Base-by-base conservation (phyloP, 2,888 invertebrate species). In the Euclidia mi region DNA sequence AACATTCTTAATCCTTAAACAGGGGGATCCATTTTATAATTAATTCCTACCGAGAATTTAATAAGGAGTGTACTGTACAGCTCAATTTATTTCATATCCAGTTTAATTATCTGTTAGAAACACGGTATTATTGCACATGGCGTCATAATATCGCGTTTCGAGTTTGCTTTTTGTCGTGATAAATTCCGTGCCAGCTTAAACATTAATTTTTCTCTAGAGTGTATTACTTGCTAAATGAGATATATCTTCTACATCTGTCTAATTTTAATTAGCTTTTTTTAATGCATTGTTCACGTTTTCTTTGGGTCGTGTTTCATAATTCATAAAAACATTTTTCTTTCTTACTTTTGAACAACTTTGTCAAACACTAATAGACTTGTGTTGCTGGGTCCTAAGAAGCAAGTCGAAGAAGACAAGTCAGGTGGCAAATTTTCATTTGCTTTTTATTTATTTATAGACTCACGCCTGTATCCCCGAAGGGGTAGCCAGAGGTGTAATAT, bases 171-270 rank as follows among this genome's bases (percentile, higher is more conserved):
- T 31, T 31, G 45, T 56, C 59, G 57, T 63, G 62, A 71, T 71
- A 70, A 69, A 73, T 67, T 65, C 52, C 43, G 52, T 49, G 48
- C 45, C 38, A 66, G 65, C 71, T 76, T 62, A 69, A 77, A 72
- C 70, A 77, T 78, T 74, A 76, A 76, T 71, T 71, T 76, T 44
- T 58, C 62, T 63, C 59, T 56, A 61, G 53, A 56, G 62, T 70
- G 49, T 67, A 71, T 75, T 71, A 65, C 71, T 56, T 65, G 56
- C 38, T 62, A 55, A 65, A 65, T 59, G 43, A 62, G 56, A 66
- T 71, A 68, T 63, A 63, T 55, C 38, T 53, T 51, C 35, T 49
- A 48, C 38, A 49, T 58, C 65, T 47, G 51, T 71, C 47, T 63
- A 38, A 53, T 61, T 66, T 60, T 65, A 65, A 74, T 68, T 49